phyloP scores from a whole-genome alignment of 2,113 vertebrate genomes.

The Centropristis striata region DNA sequence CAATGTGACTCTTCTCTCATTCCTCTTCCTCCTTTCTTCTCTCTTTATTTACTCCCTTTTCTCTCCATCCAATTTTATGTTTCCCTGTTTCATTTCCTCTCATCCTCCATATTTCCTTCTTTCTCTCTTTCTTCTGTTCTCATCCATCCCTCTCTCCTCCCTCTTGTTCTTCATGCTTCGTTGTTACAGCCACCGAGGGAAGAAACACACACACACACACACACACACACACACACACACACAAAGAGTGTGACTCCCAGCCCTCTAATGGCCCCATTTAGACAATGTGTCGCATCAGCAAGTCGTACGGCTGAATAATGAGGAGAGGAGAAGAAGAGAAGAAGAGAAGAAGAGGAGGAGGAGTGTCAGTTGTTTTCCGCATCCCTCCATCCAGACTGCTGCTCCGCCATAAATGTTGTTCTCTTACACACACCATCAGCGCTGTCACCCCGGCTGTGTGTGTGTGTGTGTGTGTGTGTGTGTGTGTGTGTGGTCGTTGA shows the following conservation, averaged over 20 bases:
- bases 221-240: constrained; percentile 41
- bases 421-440: constrained; percentile 48
- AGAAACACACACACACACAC: constrained; percentile 49
- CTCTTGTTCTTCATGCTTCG: constrained; percentile 65
- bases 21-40: background rate
- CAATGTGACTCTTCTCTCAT: background rate
- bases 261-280: constrained; percentile 80
- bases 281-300: constrained; percentile 83
- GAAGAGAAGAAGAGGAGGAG: constrained; percentile 19
- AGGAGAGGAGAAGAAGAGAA: constrained; percentile 33
- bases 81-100: accelerated
- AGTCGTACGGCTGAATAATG: constrained; percentile 77
- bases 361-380: constrained; percentile 40
- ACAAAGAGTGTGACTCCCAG: constrained; percentile 49
- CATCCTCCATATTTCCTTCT: background rate
- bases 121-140: background rate
- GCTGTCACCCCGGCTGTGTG: constrained; percentile 20
- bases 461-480: constrained; percentile 28
- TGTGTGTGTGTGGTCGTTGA: constrained; percentile 44
- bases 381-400: constrained; percentile 63
- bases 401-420: constrained; percentile 59
- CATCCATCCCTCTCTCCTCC: background rate
- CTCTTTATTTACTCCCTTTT: background rate
- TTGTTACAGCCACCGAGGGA: constrained; percentile 70
- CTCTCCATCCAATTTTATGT: no score